A percentile compares a stretch with the other conserved stretches of the same genome.
phyloP scores from a whole-genome alignment of 2,888 invertebrate species.

The Metalampra italica region DNA sequence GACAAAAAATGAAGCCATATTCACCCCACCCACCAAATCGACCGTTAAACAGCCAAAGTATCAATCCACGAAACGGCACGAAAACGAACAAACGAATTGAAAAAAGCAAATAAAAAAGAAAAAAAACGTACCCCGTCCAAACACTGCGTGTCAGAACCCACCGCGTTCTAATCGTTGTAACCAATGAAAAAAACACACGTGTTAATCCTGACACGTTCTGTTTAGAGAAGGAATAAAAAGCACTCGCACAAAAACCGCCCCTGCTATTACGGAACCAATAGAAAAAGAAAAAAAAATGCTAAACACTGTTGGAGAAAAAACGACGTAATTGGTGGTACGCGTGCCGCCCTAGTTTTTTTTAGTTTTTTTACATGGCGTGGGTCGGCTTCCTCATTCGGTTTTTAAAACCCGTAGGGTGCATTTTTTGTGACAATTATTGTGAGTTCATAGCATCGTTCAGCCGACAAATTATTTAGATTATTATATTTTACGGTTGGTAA shows the following conservation, averaged over 20 bases:
- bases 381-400: conserved; percentile 31
- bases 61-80: conserved; percentile 42
- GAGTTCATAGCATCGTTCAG: conserved; percentile 28
- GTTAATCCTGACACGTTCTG: conserved; percentile 56
- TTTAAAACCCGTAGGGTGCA: conserved; percentile 51
- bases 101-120: conserved; percentile 21
- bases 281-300: conserved; percentile 56
- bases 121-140: conserved; percentile 44
- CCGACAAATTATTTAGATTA: conserved; percentile 64
- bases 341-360: conserved; percentile 63
- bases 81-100: conserved; percentile 20
- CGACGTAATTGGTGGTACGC: conserved; percentile 65
- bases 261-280: conserved; percentile 56
- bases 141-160: conserved; percentile 62
- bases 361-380: conserved; percentile 29
- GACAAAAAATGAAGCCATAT: too few species aligned
- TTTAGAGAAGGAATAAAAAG: conserved; percentile 41
- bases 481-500: conserved; percentile 44
- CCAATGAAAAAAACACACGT: conserved; percentile 45
- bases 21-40: conserved; percentile 33
- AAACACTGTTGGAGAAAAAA: conserved; percentile 52
- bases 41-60: conserved; percentile 59
- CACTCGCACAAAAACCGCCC: conserved; percentile 55
- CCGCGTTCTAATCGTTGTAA: conserved; percentile 44
- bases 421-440: conserved; percentile 71